Base-by-base conservation (phyloP, 2,888 invertebrate genomes). In the Horisme vitalbata region DNA sequence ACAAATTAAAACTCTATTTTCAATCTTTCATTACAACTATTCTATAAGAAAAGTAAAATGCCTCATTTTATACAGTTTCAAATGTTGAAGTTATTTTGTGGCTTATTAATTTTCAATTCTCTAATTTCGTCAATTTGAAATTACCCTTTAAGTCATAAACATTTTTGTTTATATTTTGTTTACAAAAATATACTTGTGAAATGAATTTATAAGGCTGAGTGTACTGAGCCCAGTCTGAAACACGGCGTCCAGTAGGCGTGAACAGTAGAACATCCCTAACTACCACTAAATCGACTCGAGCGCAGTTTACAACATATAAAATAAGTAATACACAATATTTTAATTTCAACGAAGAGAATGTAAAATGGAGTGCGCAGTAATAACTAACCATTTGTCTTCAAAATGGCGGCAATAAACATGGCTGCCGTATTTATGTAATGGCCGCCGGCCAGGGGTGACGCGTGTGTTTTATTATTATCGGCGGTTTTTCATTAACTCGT, bases 351-450 rank as follows among this genome's bases (percentile, higher is more conserved):
- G 77, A 78, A 79, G 76, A 77, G 82, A 84, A 86, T 87, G 85
- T 87, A 84, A 88, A 89, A 85, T 83, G 80, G 77, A 86, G 80
- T 80, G 75, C 79, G 77, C 77, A 75, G 86, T 88, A 86, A 89
- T 88, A 88, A 88, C 87, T 88, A 87, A 79, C 89, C 87, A 88
- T 89, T 88, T 89, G 88, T 89, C 89, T 89, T 87, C 83, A 84
- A 85, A 89, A 89, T 89, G 86, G 89, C 68, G 80, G 89, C 83
- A 88, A 87, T 89, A 88, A 89, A 88, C 87, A 88, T 86, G 79
- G 87, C 77, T 73, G 72, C 81, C 47, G 86, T 87, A 89, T 89
- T 89, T 89, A 89, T 89, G 87, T 86, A 88, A 89, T 87, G 87
- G 88, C 83, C 79, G 75, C 73, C 64, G 61, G 66, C 59, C 70